Evolutionary conservation across 1,140 invertebrate genomes (phyloP).

Genomic region (Drosophila grimshawi): DNA sequence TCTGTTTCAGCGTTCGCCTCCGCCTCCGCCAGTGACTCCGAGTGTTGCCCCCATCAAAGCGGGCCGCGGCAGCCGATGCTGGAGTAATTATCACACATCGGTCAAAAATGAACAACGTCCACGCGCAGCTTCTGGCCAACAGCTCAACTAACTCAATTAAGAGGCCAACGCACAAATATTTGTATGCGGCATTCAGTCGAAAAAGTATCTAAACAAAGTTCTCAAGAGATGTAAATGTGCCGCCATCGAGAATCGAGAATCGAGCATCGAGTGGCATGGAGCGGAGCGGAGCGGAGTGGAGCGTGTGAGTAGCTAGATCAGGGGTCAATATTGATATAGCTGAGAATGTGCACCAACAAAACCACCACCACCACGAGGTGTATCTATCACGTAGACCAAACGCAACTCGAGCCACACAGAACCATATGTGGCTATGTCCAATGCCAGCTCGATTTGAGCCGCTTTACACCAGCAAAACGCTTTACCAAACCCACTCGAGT

Average conservation of each 20-base stretch:
- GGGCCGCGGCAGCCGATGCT: conserved; percentile 61
- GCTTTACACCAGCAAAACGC: conserved; percentile 13
- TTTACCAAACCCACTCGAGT: conserved; percentile 17
- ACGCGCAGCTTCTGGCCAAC: conserved; percentile 66
- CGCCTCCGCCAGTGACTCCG: not conserved
- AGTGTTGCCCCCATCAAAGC: conserved; percentile 57
- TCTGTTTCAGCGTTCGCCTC: conserved; percentile 5
- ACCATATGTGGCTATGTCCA: conserved; percentile 15
- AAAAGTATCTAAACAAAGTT: conserved; percentile 76
- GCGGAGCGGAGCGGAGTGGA: conserved; percentile 12
- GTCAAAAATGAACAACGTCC: conserved; percentile 72
- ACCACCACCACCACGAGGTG: not conserved
- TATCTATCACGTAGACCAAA: not conserved
- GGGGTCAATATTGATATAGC: conserved; percentile 53
- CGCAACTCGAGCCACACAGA: not conserved
- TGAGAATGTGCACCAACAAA: conserved; percentile 2
- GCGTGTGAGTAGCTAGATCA: conserved; percentile 48
- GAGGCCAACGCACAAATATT: conserved; percentile 70
- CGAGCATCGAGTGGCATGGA: not conserved
- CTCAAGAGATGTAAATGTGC: conserved; percentile 59
- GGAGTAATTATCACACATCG: conserved; percentile 79
- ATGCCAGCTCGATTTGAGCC: conserved; percentile 23
- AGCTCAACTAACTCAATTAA: conserved; percentile 78
- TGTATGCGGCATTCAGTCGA: conserved; percentile 78
- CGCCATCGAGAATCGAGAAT: not conserved